phyloP scores from a whole-genome alignment of 2,888 invertebrate species.

The Polymixis lichenea region DNA sequence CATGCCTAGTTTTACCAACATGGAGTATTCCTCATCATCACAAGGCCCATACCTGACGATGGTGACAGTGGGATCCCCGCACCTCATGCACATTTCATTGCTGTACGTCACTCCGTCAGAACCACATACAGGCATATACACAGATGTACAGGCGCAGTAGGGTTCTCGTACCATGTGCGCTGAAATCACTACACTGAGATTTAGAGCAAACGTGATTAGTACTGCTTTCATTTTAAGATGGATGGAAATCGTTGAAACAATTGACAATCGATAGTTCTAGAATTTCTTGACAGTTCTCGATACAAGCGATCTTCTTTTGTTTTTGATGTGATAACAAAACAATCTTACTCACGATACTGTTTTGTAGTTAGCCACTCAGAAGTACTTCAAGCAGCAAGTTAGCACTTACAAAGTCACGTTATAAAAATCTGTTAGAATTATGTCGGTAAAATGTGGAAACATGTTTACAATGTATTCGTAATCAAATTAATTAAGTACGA shows the following conservation, averaged over 20 bases:
- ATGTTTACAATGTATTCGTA: neutral
- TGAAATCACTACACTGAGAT: neutral
- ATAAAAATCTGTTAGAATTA: neutral
- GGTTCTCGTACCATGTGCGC: accelerated
- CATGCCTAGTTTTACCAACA: neutral
- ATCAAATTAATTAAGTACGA: slow-evolving; percentile 1
- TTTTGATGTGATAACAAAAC: neutral
- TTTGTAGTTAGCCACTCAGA: neutral
- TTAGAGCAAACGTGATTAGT: neutral
- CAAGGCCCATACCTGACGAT: slow-evolving; percentile 16
- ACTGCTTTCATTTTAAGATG: neutral
- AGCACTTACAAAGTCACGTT: neutral
- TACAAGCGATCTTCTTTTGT: neutral
- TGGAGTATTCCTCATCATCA: slow-evolving; percentile 8
- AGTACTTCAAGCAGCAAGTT: neutral
- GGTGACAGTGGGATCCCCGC: neutral
- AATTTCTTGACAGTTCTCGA: neutral
- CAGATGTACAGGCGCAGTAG: neutral
- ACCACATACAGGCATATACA: slow-evolving; percentile 18
- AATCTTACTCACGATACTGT: too few species aligned
- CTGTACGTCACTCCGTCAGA: slow-evolving; percentile 14
- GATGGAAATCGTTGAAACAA: neutral
- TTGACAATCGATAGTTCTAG: neutral
- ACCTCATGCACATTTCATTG: slow-evolving; percentile 18
- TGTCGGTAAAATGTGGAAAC: neutral